A percentile compares a stretch with the other conserved stretches of the same genome.
phyloP scores from a whole-genome alignment of 1,140 invertebrate species.

The Manduca sexta region DNA sequence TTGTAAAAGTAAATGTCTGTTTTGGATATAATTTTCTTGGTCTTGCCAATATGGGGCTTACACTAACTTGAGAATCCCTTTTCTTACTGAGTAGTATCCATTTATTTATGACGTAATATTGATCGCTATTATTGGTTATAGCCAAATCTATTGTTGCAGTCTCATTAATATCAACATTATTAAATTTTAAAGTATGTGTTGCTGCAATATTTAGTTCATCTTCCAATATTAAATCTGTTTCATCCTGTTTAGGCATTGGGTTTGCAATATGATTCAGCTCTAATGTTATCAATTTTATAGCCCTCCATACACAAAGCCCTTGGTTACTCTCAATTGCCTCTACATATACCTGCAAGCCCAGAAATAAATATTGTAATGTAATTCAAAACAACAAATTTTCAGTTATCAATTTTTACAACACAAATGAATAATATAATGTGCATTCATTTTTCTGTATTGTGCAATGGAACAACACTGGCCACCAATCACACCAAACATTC shows the following conservation, averaged over 20 bases:
- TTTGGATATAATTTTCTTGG: constrained; percentile 39
- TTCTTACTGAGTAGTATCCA: constrained; percentile 53
- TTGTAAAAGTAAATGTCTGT: constrained; percentile 35
- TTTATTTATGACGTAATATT: constrained; percentile 45
- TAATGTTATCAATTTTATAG: constrained; percentile 70
- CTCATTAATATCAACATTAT: constrained; percentile 35
- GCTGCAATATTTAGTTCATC: constrained; percentile 38
- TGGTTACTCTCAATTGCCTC: constrained; percentile 82
- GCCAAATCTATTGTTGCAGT: constrained; percentile 26
- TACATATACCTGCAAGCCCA: constrained; percentile 70
- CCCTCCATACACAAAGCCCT: constrained; percentile 74
- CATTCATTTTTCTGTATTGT: too few species aligned
- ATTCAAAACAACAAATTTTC: too few species aligned
- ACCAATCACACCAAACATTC: too few species aligned
- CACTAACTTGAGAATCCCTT: constrained; percentile 46
- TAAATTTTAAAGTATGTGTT: constrained; percentile 51
- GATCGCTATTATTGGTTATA: constrained; percentile 48
- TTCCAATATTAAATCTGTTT: constrained; percentile 32
- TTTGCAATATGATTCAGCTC: constrained; percentile 16
- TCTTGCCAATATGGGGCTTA: constrained; percentile 41
- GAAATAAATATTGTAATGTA: too few species aligned
- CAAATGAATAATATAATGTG: too few species aligned
- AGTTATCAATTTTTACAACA: too few species aligned
- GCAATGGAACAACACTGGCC: too few species aligned
- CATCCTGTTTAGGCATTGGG: constrained; percentile 22